A percentile compares a stretch with the other conserved stretches of the same genome.
Evolutionary conservation across 2,888 invertebrate genomes (phyloP).

Genomic region (Ypsolopha scabrella): DNA sequence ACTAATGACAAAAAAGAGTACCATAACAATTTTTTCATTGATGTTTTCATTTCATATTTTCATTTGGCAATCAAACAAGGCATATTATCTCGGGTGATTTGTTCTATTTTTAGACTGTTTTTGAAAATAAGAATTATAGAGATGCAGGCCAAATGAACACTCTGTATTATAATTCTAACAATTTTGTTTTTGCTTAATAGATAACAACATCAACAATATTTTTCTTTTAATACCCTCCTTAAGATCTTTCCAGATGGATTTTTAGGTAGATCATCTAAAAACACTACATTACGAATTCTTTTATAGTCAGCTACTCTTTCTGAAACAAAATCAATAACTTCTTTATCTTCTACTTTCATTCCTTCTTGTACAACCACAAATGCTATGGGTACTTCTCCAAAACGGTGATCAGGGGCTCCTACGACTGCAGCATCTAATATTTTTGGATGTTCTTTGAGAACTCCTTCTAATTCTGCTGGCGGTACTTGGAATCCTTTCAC

Average conservation of each 20-base stretch:
- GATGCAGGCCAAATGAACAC: no score
- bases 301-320: constrained; percentile 81
- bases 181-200: no score
- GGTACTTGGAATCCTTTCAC: constrained; percentile 81
- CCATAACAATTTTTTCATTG: no score
- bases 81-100: no score
- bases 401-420: constrained; percentile 74
- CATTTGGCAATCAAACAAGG: no score
- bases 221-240: constrained; percentile 65
- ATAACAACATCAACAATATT: constrained; percentile 17
- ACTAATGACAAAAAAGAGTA: no score
- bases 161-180: no score
- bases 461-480: constrained; percentile 87
- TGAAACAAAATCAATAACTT: constrained; percentile 72
- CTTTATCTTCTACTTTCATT: constrained; percentile 47
- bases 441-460: constrained; percentile 77
- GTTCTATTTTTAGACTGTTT: no score
- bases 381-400: constrained; percentile 82
- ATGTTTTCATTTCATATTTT: no score
- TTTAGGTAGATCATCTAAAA: constrained; percentile 77
- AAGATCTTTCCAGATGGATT: constrained; percentile 82
- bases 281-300: constrained; percentile 73
- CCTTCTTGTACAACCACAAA: constrained; percentile 72
- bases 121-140: no score
- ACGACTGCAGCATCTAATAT: constrained; percentile 85